These are phyloP conservation scores for Tanypteryx hageni DNA, from an alignment of 2,888 invertebrate genomes.

Conservation along the genomic window DNA sequence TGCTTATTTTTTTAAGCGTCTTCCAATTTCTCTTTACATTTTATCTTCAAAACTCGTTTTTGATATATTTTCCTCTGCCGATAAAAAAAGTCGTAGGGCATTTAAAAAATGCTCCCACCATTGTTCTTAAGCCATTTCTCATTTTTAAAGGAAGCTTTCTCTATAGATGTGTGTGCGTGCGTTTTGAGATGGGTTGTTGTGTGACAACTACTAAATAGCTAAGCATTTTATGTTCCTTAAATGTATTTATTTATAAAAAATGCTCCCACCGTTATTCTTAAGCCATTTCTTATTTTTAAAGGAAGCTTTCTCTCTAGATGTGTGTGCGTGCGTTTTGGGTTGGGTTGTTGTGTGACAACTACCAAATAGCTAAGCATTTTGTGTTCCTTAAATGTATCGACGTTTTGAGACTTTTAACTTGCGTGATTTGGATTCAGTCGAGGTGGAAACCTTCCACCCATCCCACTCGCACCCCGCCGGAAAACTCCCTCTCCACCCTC, in stretches of 20 bases:
- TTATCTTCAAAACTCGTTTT: no score
- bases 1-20: no score
- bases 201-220: background rate
- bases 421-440: constrained; percentile 38
- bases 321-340: background rate
- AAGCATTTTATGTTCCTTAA: background rate
- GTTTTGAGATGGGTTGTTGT: background rate
- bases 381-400: constrained; percentile 15
- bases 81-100: no score
- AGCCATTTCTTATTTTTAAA: no score
- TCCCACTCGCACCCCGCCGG: background rate
- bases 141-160: no score
- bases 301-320: no score
- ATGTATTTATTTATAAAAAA: background rate
- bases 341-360: background rate
- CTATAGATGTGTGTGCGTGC: no score
- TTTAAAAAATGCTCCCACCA: no score
- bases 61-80: no score
- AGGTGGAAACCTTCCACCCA: background rate
- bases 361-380: background rate
- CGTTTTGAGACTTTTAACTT: constrained; percentile 41
- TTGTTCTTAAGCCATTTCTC: no score
- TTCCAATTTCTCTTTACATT: no score
- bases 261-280: no score
- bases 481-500: background rate